Conservation (phyloP, 2,888 invertebrate species). For the Chirona hameri region DNA sequence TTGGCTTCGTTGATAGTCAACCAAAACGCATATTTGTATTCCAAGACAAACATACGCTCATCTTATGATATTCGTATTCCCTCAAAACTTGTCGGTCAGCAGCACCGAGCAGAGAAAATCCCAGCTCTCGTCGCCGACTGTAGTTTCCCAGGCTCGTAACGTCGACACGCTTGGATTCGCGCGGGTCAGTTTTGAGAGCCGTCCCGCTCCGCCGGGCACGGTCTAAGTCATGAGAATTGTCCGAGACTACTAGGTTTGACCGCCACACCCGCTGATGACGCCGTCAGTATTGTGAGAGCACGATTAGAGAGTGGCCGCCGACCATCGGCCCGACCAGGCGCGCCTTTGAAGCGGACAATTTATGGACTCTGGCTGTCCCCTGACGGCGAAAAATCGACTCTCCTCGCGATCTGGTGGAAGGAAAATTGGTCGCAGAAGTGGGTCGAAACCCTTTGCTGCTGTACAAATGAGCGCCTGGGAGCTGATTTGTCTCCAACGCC, state of each 20-base stretch:
- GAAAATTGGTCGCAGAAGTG: not conserved
- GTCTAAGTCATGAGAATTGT: not conserved
- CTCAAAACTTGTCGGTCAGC: no score
- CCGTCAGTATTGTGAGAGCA: not conserved
- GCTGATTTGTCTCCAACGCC: not conserved
- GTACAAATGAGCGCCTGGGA: no score
- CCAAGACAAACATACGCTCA: no score
- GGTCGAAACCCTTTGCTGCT: no score
- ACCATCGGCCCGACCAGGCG: no score
- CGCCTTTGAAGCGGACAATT: not conserved
- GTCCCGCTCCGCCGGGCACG: not conserved
- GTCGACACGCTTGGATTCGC: not conserved
- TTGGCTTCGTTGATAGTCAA: no score
- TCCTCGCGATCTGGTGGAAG: not conserved
- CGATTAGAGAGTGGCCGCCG: not conserved
- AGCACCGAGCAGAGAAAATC: no score
- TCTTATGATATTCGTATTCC: no score
- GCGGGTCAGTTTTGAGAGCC: not conserved
- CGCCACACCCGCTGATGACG: not conserved
- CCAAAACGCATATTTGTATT: no score
- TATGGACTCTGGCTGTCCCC: not conserved
- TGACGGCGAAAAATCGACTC: not conserved
- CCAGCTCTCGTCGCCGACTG: no score
- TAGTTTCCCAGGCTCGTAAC: not conserved
- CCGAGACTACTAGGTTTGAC: not conserved